Percentiles rank a stretch among this genome's conserved stretches.
phyloP scores from a whole-genome alignment of 2,113 vertebrate species.

The Poicephalus gulielmi region DNA sequence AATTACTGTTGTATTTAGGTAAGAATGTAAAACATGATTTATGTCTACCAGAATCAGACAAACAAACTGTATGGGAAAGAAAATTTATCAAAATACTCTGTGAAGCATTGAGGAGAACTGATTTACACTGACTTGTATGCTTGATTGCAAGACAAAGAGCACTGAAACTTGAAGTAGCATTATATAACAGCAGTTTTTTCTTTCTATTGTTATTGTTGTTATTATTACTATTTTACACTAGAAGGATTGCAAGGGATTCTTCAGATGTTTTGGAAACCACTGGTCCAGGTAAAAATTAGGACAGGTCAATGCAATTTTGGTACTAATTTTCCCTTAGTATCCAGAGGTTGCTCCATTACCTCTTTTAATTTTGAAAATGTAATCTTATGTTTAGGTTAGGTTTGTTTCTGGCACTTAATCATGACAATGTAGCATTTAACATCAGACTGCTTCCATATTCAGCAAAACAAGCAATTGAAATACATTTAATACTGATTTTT shows the following conservation, averaged over 20 bases:
- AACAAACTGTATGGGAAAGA: background rate
- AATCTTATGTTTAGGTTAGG: background rate
- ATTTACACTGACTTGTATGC: background rate
- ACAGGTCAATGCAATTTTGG: background rate
- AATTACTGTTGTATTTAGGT: background rate
- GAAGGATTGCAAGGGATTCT: background rate
- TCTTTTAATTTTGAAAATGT: background rate
- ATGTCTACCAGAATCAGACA: background rate
- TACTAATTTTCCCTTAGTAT: background rate
- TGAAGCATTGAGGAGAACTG: background rate
- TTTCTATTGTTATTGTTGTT: background rate
- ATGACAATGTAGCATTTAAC: background rate
- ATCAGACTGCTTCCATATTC: background rate
- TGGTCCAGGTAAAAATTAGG: background rate
- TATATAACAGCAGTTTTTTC: background rate
- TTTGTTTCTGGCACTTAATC: background rate
- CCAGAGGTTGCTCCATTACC: background rate
- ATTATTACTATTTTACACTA: background rate
- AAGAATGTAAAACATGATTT: background rate
- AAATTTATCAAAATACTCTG: background rate
- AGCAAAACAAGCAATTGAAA: background rate
- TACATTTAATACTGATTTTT: background rate
- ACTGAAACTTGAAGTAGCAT: background rate
- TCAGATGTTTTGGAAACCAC: background rate
- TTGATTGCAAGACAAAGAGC: background rate